Conservation (phyloP, 2,113 vertebrate genomes). For the Rhynchopsitta pachyrhyncha region DNA sequence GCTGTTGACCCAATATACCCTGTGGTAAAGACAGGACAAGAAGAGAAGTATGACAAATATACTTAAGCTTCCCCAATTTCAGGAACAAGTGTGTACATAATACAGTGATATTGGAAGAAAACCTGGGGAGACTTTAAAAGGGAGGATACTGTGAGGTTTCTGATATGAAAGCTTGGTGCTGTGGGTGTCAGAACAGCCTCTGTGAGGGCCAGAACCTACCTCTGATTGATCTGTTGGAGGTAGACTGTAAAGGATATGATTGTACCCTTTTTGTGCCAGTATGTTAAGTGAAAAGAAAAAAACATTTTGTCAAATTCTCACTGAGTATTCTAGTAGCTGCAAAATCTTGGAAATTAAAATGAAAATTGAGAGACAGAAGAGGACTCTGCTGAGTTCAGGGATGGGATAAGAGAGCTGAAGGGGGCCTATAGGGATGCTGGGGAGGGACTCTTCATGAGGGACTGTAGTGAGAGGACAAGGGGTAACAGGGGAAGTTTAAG, state of each 20-base stretch:
- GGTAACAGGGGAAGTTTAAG: no score
- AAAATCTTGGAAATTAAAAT: neutral
- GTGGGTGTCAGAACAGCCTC: neutral
- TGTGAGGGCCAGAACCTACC: neutral
- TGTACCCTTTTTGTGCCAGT: neutral
- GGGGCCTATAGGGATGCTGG: no score
- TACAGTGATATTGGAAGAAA: neutral
- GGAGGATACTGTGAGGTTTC: neutral
- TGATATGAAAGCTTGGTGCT: neutral
- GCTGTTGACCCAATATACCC: neutral
- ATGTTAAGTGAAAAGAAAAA: neutral
- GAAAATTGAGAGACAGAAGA: neutral
- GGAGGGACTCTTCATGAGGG: no score
- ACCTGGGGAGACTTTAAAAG: neutral
- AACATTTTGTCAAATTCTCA: neutral
- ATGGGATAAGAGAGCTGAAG: neutral
- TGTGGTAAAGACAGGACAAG: neutral
- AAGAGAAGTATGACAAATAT: neutral
- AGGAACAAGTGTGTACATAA: neutral
- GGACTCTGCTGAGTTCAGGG: neutral
- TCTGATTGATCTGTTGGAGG: neutral
- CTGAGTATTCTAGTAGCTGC: neutral
- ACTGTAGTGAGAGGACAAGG: no score
- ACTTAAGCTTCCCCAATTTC: neutral
- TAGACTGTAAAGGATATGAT: neutral